Base-by-base conservation (phyloP, 2,797 vertebrate genomes). In the Chrysocyon brachyurus region DNA sequence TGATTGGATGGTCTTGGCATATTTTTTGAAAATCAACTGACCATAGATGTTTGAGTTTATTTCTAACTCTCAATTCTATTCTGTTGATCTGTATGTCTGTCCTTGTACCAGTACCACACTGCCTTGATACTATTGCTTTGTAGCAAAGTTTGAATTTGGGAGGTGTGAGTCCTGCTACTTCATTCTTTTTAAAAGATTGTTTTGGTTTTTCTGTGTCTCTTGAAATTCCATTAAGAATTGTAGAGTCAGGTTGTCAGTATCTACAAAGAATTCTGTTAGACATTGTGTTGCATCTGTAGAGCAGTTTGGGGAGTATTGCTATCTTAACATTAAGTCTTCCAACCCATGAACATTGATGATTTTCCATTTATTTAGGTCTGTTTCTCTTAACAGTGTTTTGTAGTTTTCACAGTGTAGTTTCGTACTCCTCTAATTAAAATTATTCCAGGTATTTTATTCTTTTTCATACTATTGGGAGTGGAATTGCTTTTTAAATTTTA, bases 401-500 rank as follows among this genome's bases (percentile, higher is more conserved):
- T 11, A 63, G 33, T 36, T 63, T 90, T 72, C n/a, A 64, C 56
- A 70, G 16, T 54, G 2, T 70, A 78, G 40, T 91, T 91, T 87
- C 63, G 5, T 57, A 91, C 46, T 70, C n/a, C 33, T 63, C 16
- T 72, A 84, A 9, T 63, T 81, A 40, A 70, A 75, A 64, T 78
- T 31, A 63, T 92, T 49, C 75, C 2, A 36, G 52, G 46, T 54
- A 26, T 14, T 73, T 49, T 94, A 49, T 52, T 70, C 31, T 64
- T 92, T 82, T 72, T 73, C 17, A 64, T 87, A 26, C 5, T 52
- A 63, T 86, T n/a, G n/a, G 81, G 52, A 75, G 40, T 75, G 52
- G 6, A 91, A 46, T 82, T 73, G 33, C 21, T 91, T 91, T 63
- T 63, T 84, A 64, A 84, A 36, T 88, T 96, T 66, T 59, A 85